Evolutionary conservation across 1,140 invertebrate species (phyloP), one percentile per base, ranked within the genome.

Genomic region (Tetragnatha versicolor): DNA sequence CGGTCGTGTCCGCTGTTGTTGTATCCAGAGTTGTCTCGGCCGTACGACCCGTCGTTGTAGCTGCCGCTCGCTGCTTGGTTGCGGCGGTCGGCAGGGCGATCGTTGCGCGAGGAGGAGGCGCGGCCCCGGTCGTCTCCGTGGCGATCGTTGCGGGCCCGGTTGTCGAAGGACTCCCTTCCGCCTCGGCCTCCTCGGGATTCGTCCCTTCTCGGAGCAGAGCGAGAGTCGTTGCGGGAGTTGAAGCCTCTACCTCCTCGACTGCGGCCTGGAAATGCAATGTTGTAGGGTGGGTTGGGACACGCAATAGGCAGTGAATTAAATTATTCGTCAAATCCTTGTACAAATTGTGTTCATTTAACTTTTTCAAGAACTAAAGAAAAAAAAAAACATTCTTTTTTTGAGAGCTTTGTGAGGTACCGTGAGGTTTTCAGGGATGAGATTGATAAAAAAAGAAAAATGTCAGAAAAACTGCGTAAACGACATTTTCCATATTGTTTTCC

Each of bases 141-240:
- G 22, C 10, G n/a, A n/a, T 69, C 66, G 53, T 51, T 53, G 10
- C 69, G 20, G 22, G 35, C 42, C 45, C 68, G 25, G 33, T 66
- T 35, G 39, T 3, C 55, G 27, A 33, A 47, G 9, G 17, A 20
- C 29, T 73, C 70, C 27, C 55, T 73, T 0, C 22, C 39, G 33
- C 22, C 17, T 42, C 39, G 37, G 7, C 37, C 70, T 35, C 55
- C 55, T 47, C 70, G 45, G 2, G 55, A 6, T 31, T 73, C 70
- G 12, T 73, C 70, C 22, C 70, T 31, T 20, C 70, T 20, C 0
- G 39, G 39, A 17, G 55, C 70, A 60, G n/a, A n/a, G n/a, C 55
- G 70, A 4, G 39, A 42, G 29, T 73, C 70, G 35, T 42, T 58
- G 17, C 69, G n/a, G 0, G 25, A 33, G 12, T 31, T 35, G 10